Evolutionary conservation across 2,113 vertebrate genomes (phyloP).

Genomic region (Brachypteracias leptosomus): DNA sequence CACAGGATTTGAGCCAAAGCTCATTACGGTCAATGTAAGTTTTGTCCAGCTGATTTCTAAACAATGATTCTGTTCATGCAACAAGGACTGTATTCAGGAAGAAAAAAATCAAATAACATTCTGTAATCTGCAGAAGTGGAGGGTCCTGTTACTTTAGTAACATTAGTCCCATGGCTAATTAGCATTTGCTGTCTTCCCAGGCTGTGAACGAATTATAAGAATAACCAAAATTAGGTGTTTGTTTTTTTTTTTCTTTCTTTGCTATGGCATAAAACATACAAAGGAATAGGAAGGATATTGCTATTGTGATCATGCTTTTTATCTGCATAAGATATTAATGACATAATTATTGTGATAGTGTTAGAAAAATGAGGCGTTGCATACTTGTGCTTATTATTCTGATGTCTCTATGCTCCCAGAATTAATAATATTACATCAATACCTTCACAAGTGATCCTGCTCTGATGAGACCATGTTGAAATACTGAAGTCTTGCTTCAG

Average conservation of each 20-base stretch:
- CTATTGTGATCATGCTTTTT: background rate
- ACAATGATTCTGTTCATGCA: background rate
- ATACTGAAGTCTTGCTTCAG: background rate
- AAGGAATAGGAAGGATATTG: background rate
- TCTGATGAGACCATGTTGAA: background rate
- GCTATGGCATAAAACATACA: background rate
- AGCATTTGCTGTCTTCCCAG: background rate
- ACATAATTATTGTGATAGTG: background rate
- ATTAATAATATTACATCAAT: background rate
- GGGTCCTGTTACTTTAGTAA: background rate
- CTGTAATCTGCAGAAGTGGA: background rate
- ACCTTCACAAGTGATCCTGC: background rate
- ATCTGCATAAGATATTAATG: background rate
- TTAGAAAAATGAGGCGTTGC: background rate
- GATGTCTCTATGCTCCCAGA: background rate
- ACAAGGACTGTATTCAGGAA: background rate
- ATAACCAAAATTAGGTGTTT: background rate
- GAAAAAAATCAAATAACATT: background rate
- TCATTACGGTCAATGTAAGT: background rate
- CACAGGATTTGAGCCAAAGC: conserved; percentile 41
- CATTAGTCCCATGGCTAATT: background rate
- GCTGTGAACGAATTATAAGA: background rate
- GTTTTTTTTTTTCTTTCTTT: background rate
- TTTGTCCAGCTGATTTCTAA: conserved; percentile 12
- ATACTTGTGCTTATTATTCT: background rate